Evolutionary conservation across 2,888 invertebrate species (phyloP), one percentile per base, ranked within the genome.

Genomic region (Dicycla oo): DNA sequence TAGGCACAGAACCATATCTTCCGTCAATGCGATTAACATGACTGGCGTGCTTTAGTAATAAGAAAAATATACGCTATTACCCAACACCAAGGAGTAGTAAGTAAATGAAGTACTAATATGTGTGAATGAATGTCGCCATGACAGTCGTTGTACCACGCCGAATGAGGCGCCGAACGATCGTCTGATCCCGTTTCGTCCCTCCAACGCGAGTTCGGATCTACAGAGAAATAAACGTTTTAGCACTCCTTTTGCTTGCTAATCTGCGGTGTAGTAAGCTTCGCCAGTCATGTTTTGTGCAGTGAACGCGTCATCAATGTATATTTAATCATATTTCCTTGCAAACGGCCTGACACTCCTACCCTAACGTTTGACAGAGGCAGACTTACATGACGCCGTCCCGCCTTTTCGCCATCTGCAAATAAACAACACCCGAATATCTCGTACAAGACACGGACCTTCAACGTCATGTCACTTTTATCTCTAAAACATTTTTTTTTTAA

Each of bases 361-460:
- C 84, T 83, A 78, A 67, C 47, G 40, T 65, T 78, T 65, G 74
- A 69, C 73, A 73, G 69, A 71, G 68, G 68, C 82, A 77, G 69
- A 81, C 82, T 82, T 82, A 82, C 82, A 83, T 82, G 84, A 77
- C 75, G 72, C 84, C 72, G 73, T 51, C 66, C 69, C 72, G 81
- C 68, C 63, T 34, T 51, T 61, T 61, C 84, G 68, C 84, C 84
- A 82, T 81, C 84, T 82, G 82, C 54, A 81, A 82, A 82, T 78
- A 82, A 81, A 82, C 73, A 84, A 84, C 72, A 82, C 84, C 82
- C 78, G 47, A 84, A 84, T 66, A 81, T 78, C 78, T 82, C 74
- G 78, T 81, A 79, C 81, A 81, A 71, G 73, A 73, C 26, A 53
- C 53, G 80, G 80, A 83, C 83, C 83, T 83, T 74, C 80, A 78